Evolutionary conservation across 2,888 invertebrate species (phyloP), one percentile per base, ranked within the genome.

Genomic region (Eupsilia transversa): DNA sequence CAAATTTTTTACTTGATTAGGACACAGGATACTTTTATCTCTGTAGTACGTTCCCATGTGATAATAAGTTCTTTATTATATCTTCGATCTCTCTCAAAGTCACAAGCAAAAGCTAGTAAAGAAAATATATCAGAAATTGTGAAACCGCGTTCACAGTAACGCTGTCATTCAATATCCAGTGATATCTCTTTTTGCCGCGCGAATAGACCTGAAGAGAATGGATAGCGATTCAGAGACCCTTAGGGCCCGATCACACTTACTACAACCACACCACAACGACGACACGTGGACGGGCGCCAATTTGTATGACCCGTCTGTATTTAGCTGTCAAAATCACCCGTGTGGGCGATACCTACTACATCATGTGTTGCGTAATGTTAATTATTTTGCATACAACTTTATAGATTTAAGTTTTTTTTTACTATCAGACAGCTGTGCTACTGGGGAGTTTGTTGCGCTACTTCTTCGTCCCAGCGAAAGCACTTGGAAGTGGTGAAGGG

Each of bases 141-240:
- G 63, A 90, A 90, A 89, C 91, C 91, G 86, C 90, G 90, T 92
- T 91, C 89, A 86, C 90, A 86, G 92, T 90, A 86, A 91, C 91
- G 91, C 90, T 89, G 94, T 93, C 95, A 94, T 95, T 95, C 95
- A 94, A 95, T 95, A 95, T 92, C 94, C 91, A 93, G 92, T 94
- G 95, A 95, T 96, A 95, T 95, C 95, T 94, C 93, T 94, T 95
- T 96, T 95, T 94, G 92, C 93, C 93, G 93, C 93, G 92, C 92
- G 93, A 93, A 92, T 92, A 90, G 91, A 91, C 89, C 87, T 88
- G 91, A 91, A 91, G 90, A 90, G 92, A 93, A 93, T 91, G 92
- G 93, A 90, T 92, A 92, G 87, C 91, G 91, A 91, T 93, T 90
- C 89, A 83, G 86, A 87, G 88, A 88, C 91, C 90, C 89, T 56